These are phyloP conservation scores for Neodon shergylaensis DNA, from an alignment of 2,113 vertebrate species.

Conservation along the genomic window DNA sequence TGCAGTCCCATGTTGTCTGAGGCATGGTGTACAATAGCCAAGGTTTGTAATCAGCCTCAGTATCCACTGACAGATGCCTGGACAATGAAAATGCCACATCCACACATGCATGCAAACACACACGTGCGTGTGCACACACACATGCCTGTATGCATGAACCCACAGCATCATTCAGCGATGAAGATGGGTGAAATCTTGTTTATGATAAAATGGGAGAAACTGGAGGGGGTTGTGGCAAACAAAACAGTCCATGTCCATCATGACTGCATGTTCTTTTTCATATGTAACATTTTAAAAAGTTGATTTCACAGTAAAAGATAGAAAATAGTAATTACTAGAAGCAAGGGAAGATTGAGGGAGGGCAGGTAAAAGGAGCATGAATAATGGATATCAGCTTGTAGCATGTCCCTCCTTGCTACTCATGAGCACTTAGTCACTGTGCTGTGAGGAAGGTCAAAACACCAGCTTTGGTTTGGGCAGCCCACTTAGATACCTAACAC, in stretches of 20 bases:
- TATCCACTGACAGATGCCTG: background rate
- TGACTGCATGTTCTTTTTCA: background rate
- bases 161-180: background rate
- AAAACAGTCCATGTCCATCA: background rate
- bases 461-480: slow-evolving; percentile 17
- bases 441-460: background rate
- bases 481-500: background rate
- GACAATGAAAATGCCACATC: background rate
- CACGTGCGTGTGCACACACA: background rate
- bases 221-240: background rate
- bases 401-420: background rate
- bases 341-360: background rate
- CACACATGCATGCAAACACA: too few species aligned
- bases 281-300: background rate
- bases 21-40: background rate
- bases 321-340: background rate
- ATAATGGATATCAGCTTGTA: background rate
- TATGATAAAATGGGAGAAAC: background rate
- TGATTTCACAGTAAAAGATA: background rate
- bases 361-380: background rate
- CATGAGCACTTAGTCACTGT: background rate
- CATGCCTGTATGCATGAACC: background rate
- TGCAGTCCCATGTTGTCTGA: background rate
- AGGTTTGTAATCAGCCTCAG: background rate
- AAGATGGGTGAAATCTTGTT: background rate